Evolutionary conservation across 2,888 invertebrate species (phyloP).

Genomic region (Hirtodrosophila alboralis): DNA sequence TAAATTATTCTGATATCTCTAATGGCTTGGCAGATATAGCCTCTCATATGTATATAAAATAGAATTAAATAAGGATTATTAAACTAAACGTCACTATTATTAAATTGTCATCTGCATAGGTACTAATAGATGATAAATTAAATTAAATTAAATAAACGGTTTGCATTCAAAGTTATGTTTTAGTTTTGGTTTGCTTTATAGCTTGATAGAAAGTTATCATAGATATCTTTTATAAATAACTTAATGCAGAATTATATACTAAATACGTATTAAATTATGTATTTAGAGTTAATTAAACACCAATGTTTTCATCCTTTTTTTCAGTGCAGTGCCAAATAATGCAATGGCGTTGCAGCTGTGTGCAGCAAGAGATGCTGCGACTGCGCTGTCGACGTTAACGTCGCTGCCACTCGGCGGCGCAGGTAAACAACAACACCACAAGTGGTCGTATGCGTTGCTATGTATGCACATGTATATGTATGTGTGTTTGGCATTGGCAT

Average conservation of each 20-base stretch:
- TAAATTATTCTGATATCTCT: too few species aligned
- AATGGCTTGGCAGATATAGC: too few species aligned
- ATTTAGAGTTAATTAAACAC: neutral
- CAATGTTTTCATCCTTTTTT: conserved; percentile 1
- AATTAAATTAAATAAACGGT: too few species aligned
- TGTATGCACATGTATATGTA: conserved; percentile 20
- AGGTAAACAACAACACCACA: conserved; percentile 56
- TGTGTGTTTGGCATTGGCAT: conserved; percentile 68
- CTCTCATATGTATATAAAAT: too few species aligned
- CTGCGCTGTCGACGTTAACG: conserved; percentile 48
- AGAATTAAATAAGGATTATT: too few species aligned
- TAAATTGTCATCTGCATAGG: too few species aligned
- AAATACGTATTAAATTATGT: neutral
- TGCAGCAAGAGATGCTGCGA: conserved; percentile 61
- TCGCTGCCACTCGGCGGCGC: conserved; percentile 13
- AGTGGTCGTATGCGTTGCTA: conserved; percentile 35
- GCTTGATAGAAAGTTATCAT: too few species aligned
- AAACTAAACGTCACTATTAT: too few species aligned
- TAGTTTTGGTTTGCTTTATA: too few species aligned
- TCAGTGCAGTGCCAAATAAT: conserved; percentile 48
- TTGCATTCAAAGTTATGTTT: too few species aligned
- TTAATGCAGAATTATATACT: neutral
- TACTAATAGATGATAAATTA: too few species aligned
- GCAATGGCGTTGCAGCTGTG: conserved; percentile 39
- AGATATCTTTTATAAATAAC: too few species aligned